Percentiles rank a stretch among this genome's conserved stretches.
Conservation (phyloP, 1,140 invertebrate species). For the Aphis gossypii region DNA sequence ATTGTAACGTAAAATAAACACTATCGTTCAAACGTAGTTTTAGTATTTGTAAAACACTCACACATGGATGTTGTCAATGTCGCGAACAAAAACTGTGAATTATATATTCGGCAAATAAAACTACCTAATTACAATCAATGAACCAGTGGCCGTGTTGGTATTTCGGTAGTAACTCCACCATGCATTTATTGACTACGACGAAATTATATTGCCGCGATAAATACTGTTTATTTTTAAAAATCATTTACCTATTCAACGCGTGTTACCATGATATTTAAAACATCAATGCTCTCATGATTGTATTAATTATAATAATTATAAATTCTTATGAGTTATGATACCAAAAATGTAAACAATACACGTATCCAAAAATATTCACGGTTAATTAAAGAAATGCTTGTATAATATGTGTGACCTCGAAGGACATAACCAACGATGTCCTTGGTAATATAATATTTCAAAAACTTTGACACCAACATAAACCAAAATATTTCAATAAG, state of each 20-base stretch:
- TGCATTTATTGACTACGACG: not conserved
- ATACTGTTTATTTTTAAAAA: not conserved
- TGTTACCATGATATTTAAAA: not conserved
- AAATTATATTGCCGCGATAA: not conserved
- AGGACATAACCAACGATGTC: not conserved
- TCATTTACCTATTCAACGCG: slow-evolving; percentile 29
- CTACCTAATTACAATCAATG: slow-evolving; percentile 26
- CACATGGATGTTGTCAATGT: not conserved
- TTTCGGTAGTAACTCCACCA: not conserved
- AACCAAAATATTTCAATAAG: not conserved
- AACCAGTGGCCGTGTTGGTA: not conserved
- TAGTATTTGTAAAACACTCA: not conserved
- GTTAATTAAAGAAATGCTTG: not conserved
- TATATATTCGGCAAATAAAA: slow-evolving; percentile 19
- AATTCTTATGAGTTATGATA: not conserved
- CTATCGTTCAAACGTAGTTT: not conserved
- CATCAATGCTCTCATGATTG: not conserved
- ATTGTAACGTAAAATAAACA: not conserved
- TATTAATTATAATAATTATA: not conserved
- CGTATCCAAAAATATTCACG: not conserved
- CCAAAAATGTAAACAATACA: not conserved
- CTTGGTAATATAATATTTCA: not conserved
- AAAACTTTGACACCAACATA: not conserved
- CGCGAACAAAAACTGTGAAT: not conserved
- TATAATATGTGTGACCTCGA: not conserved